These are phyloP conservation scores for Nemotelus nigrinus DNA, from an alignment of 2,888 invertebrate genomes.

Conservation along the genomic window DNA sequence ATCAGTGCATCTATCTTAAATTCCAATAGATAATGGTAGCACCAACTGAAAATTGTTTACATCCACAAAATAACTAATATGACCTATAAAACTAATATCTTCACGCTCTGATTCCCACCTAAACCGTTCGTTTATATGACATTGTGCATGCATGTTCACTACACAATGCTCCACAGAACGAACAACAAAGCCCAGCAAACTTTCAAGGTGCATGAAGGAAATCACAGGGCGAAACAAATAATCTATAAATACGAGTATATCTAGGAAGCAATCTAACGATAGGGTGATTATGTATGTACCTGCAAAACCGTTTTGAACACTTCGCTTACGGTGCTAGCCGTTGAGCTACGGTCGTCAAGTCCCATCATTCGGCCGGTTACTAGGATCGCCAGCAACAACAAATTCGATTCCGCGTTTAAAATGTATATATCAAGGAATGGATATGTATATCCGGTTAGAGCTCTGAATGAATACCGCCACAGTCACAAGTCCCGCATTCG, in stretches of 20 bases:
- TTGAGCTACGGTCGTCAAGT: constrained; percentile 51
- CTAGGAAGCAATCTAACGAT: neutral
- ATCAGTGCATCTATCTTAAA: too few species aligned
- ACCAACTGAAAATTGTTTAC: constrained; percentile 4
- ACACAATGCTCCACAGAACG: neutral
- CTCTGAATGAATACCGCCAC: too few species aligned
- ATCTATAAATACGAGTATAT: too few species aligned
- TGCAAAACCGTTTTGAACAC: constrained; percentile 52
- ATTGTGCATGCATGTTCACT: neutral
- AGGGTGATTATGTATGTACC: constrained; percentile 45
- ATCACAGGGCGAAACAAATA: neutral
- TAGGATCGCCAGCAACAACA: too few species aligned
- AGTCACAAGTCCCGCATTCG: too few species aligned
- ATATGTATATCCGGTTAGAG: too few species aligned
- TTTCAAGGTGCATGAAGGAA: neutral
- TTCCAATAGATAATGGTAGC: too few species aligned
- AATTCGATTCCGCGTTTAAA: too few species aligned
- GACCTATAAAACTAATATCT: constrained; percentile 30
- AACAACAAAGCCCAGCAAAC: neutral
- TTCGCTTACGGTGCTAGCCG: constrained; percentile 53
- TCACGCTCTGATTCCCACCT: constrained; percentile 36
- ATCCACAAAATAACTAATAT: constrained; percentile 14
- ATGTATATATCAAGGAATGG: too few species aligned
- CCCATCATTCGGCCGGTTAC: constrained; percentile 40
- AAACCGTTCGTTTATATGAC: neutral